phyloP scores from a whole-genome alignment of 2,113 vertebrate species.

The Bos indicus region DNA sequence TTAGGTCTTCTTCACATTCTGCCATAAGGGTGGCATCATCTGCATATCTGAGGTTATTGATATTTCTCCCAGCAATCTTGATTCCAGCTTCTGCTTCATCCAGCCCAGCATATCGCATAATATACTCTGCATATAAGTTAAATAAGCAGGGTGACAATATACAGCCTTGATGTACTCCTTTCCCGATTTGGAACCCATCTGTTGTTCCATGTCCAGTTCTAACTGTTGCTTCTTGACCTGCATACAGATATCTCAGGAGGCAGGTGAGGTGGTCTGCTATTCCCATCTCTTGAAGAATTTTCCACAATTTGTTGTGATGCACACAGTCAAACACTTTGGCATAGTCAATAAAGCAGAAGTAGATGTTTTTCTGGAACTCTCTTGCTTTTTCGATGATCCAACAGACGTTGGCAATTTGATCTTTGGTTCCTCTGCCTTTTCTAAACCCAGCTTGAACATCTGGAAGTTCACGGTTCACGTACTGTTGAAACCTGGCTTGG shows the following conservation, averaged over 20 bases:
- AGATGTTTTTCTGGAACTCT: background rate
- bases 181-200: background rate
- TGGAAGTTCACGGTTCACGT: background rate
- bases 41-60: background rate
- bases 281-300: background rate
- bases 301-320: background rate
- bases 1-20: background rate
- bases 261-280: background rate
- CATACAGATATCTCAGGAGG: background rate
- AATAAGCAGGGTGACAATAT: background rate
- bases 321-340: background rate
- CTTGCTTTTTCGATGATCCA: background rate
- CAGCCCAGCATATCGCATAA: background rate
- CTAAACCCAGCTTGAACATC: background rate
- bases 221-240: background rate
- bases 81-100: background rate
- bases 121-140: background rate
- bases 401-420: accelerated
- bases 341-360: background rate
- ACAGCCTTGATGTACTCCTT: background rate
- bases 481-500: background rate
- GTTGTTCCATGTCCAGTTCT: background rate
- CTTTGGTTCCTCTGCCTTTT: background rate
- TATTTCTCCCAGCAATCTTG: background rate
- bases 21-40: background rate